Base-by-base conservation (phyloP, 2,113 vertebrate species). In the Falcunculus frontatus region DNA sequence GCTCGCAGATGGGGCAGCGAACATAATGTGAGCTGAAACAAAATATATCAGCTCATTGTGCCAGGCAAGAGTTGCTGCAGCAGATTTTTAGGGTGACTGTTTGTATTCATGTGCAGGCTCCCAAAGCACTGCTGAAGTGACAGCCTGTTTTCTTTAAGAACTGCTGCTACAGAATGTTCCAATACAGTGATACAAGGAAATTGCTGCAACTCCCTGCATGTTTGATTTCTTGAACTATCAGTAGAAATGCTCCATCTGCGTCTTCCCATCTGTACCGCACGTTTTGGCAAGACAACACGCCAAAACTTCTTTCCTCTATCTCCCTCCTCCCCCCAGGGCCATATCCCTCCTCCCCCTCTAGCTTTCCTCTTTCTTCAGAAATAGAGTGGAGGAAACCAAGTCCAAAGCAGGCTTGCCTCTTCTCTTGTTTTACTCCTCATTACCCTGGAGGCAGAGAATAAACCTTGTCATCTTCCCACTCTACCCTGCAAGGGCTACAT, bases 211-310 rank as follows among this genome's bases (percentile, higher is more conserved):
- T 93, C 55, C 74, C 33, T 89, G 76, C 18, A 13, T 81, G 57
- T 96, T 96, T 92, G 83, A 90, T 97, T 96, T 95, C 93, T 96
- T 97, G 84, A 96, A 96, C 94, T 96, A 91, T 69, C 57, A 87
- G 70, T 90, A 55, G 77, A 92, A 95, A 82, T 32, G 33, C 57
- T 76, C 95, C 79, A 94, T 93, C 86, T 97, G 88, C 57, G 72
- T 44, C 75, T 83, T 87, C 79, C 73, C 94, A 93, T 90, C 93
- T 97, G 76, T 9, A 80, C 78, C 0, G 13, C 62, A 90, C 30
- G 42, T 95, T 89, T 96, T 75, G 77, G 77, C 86, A 95, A 93
- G 87, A 92, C 49, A 74, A 27, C 29, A 77, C 47, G 68, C 67
- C 73, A 92, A 94, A 95, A 93, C 30, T 84, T 91, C 53, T 94